Evolutionary conservation across 2,113 vertebrate species (phyloP).

Genomic region (Amblyopsis rosae): DNA sequence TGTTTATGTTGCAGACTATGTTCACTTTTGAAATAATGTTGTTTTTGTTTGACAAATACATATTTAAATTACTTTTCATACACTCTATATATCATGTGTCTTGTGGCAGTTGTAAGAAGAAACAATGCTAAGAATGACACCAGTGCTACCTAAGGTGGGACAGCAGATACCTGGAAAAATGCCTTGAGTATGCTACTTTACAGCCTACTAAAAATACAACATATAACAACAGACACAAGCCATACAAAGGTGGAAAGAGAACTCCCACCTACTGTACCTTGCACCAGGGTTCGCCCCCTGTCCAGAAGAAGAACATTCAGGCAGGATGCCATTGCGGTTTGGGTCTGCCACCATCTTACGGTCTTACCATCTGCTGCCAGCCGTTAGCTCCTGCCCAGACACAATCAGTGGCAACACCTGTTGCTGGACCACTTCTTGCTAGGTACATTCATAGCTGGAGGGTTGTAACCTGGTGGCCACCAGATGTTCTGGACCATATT

Average conservation of each 20-base stretch:
- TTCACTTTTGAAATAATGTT: too few species aligned
- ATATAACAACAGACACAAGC: too few species aligned
- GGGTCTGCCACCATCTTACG: conserved; percentile 19
- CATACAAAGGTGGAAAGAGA: not conserved
- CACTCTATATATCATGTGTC: too few species aligned
- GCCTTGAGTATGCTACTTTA: not conserved
- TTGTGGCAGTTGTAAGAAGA: too few species aligned
- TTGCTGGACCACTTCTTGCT: conserved; percentile 31
- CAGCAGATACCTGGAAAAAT: not conserved
- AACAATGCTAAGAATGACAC: too few species aligned
- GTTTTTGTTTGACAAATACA: too few species aligned
- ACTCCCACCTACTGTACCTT: not conserved
- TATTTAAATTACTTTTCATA: too few species aligned
- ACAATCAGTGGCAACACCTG: conserved; percentile 58
- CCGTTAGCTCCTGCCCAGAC: conserved; percentile 1
- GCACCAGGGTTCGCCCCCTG: not conserved
- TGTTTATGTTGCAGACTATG: too few species aligned
- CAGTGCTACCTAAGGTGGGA: too few species aligned
- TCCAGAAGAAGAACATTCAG: conserved; percentile 21
- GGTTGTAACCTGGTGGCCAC: conserved; percentile 38
- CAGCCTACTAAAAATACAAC: not conserved
- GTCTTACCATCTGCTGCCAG: conserved; percentile 53
- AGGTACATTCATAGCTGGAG: conserved; percentile 18
- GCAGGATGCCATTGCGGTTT: conserved; percentile 5
- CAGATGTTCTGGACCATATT: conserved; percentile 3